Conservation (phyloP, 2,797 vertebrate species). For the Smutsia gigantea region DNA sequence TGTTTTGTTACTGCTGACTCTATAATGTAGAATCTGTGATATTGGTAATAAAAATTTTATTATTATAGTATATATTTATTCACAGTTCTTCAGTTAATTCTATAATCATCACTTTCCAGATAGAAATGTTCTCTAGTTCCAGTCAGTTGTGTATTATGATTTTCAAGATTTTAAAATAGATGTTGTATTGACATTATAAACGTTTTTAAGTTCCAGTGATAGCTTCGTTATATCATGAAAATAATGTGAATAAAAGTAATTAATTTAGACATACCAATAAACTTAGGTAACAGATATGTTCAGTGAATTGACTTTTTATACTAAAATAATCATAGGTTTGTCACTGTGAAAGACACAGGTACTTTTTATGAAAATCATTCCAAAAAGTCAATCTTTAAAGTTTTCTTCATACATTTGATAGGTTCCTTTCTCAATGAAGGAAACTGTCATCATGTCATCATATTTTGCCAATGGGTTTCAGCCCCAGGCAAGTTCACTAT, state of each 20-base stretch:
- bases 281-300: background rate
- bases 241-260: background rate
- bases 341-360: background rate
- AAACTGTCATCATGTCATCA: background rate
- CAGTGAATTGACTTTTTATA: background rate
- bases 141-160: background rate
- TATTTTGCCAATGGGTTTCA: background rate
- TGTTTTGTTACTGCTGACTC: background rate
- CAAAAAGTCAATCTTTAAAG: background rate
- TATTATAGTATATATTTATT: background rate
- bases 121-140: background rate
- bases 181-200: background rate
- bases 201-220: background rate
- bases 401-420: background rate
- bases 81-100: background rate
- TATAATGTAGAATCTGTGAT: background rate
- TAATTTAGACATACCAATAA: background rate
- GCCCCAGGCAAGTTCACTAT: too few relatives aligned
- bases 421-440: background rate
- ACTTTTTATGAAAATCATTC: background rate
- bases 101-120: background rate
- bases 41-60: background rate
- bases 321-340: background rate
- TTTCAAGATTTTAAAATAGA: background rate
- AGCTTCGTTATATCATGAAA: background rate